Evolutionary conservation across 2,797 vertebrate species (phyloP), one percentile per base, ranked within the genome.

Genomic region (Sphenodon punctatus): DNA sequence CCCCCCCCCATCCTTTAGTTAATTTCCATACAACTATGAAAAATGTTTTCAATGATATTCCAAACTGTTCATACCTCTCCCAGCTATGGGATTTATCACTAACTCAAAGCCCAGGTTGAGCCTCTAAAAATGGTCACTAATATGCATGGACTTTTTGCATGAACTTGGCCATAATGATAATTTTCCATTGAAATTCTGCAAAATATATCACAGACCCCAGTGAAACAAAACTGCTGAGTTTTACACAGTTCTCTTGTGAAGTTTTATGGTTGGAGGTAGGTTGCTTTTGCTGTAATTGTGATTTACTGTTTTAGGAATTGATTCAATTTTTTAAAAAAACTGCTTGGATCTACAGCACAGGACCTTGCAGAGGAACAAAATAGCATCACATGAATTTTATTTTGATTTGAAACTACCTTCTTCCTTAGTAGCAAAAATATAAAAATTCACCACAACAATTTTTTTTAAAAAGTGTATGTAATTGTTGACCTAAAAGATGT

Each of bases 31-130:
- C 17, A 39, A 46, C 2, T 30, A 3, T 41, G 4, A 6, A 48
- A 68, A 64, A 77, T 19, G 9, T 48, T 60, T 72, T 1, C 8
- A 19, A 5, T 16, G 23, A 86, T 71, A 4, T 10, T 19, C 84
- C 22, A 17, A 38, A 7, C 7, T 78, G n/a, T 1, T 2, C 19
- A 53, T 69, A 63, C 32, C 19, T 84, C n/a, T 42, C 4, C 32
- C 9, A 36, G 0, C 0, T 65, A 55, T 58, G 34, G 1, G 22
- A 55, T 48, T 6, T 39, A 39, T 30, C 23, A 3, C 5, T 73
- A 64, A 72, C 8, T 30, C 45, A 61, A 68, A 74, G 49, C 14
- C 19, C 48, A 42, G 34, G 17, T 14, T 32, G 8, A 1, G 5
- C 41, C 75, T 74, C 12, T 36, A 7, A 36, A 64, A 34, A 70